Evolutionary conservation across 2,888 invertebrate genomes (phyloP).

Genomic region (Seladonia tumulorum): DNA sequence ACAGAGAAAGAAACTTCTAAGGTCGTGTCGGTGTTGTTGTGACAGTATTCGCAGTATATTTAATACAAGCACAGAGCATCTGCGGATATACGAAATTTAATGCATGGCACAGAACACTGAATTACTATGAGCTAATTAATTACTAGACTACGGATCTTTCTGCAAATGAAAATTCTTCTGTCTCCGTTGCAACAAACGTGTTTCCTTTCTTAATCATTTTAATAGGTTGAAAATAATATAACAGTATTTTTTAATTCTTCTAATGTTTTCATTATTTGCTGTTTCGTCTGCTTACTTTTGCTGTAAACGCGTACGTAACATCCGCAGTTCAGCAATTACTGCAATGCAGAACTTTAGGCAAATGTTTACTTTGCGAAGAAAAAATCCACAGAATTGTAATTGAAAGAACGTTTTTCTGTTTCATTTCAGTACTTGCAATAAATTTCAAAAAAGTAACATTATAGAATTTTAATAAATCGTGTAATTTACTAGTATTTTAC

Average conservation of each 20-base stretch:
- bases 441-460: too few relatives aligned
- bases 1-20: background rate
- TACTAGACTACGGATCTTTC: background rate
- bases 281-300: too few relatives aligned
- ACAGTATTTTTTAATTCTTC: background rate
- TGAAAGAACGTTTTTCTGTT: too few relatives aligned
- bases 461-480: too few relatives aligned
- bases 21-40: background rate
- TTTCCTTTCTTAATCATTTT: background rate
- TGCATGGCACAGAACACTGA: background rate
- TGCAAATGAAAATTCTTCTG: background rate
- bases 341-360: too few relatives aligned
- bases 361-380: background rate
- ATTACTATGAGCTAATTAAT: slow-evolving; percentile 1
- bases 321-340: background rate
- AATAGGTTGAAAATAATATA: background rate
- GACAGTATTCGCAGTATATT: background rate
- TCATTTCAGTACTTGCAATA: too few relatives aligned
- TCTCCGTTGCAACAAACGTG: background rate
- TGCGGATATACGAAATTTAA: background rate
- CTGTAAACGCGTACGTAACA: too few relatives aligned
- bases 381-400: background rate
- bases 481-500: too few relatives aligned
- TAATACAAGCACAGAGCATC: background rate
- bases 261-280: background rate